phyloP scores from a whole-genome alignment of 2,888 invertebrate genomes.

The Acronicta aceris region DNA sequence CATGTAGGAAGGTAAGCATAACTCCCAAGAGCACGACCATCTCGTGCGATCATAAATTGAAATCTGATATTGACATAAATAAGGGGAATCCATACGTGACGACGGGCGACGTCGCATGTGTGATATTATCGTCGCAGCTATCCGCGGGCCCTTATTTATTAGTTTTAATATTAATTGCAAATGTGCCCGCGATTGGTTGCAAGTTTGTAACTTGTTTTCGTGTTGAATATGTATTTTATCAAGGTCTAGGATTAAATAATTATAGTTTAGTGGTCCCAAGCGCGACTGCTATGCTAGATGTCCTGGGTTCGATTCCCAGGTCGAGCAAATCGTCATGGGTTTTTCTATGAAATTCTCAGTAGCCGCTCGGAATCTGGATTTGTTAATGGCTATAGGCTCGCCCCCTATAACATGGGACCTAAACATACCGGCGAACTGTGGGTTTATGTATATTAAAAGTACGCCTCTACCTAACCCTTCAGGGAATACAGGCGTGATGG shows the following conservation, averaged over 20 bases:
- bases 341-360: no score
- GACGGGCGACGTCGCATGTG: slow-evolving; percentile 76
- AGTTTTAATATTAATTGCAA: slow-evolving; percentile 68
- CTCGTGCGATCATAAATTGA: slow-evolving; percentile 73
- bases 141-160: slow-evolving; percentile 69
- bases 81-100: slow-evolving; percentile 76
- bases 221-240: slow-evolving; percentile 49
- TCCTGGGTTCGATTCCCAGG: no score
- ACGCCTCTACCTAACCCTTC: no score
- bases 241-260: slow-evolving; percentile 32
- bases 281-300: no score
- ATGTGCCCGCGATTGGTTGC: slow-evolving; percentile 58
- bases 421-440: no score
- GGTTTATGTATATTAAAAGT: no score
- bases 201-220: slow-evolving; percentile 26
- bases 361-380: no score
- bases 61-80: slow-evolving; percentile 85
- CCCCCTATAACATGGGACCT: no score
- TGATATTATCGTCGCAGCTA: slow-evolving; percentile 68
- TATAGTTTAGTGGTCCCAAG: slow-evolving; percentile 8
- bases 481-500: no score
- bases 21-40: slow-evolving; percentile 48
- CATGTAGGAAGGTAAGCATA: slow-evolving; percentile 51
- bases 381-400: no score
- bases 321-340: no score